Conservation (phyloP, 2,888 invertebrate genomes). For the Callyntrura guangdongensis region DNA sequence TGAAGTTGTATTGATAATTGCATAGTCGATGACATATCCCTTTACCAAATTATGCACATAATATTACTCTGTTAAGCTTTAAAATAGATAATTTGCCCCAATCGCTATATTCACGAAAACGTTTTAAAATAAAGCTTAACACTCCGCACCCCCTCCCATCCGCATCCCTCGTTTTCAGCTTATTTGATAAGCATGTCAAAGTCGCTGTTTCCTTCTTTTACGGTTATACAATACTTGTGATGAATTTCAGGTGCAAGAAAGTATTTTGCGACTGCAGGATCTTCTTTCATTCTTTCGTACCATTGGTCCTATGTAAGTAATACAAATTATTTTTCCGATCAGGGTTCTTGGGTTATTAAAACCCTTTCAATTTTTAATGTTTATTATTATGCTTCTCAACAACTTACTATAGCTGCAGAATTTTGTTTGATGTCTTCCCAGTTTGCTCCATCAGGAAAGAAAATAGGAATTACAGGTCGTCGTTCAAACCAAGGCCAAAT, state of each 20-base stretch:
- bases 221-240: slow-evolving; percentile 90
- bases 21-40: too few species aligned
- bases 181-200: slow-evolving; percentile 87
- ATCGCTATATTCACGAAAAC: too few species aligned
- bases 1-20: too few species aligned
- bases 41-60: too few species aligned
- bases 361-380: too few species aligned
- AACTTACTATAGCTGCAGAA: slow-evolving; percentile 66
- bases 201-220: slow-evolving; percentile 89
- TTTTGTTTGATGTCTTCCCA: slow-evolving; percentile 64
- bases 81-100: too few species aligned
- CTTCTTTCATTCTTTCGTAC: slow-evolving; percentile 90
- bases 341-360: too few species aligned
- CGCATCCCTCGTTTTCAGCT: not conserved
- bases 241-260: slow-evolving; percentile 90
- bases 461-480: slow-evolving; percentile 77
- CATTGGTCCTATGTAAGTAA: slow-evolving; percentile 88
- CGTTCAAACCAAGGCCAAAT: slow-evolving; percentile 95
- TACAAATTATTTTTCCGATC: too few species aligned
- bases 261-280: slow-evolving; percentile 90
- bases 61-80: too few species aligned
- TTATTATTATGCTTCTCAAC: not conserved
- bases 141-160: too few species aligned
- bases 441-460: slow-evolving; percentile 70
- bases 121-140: too few species aligned